Conservation (phyloP, 2,888 invertebrate species). For the Bombylius major region DNA sequence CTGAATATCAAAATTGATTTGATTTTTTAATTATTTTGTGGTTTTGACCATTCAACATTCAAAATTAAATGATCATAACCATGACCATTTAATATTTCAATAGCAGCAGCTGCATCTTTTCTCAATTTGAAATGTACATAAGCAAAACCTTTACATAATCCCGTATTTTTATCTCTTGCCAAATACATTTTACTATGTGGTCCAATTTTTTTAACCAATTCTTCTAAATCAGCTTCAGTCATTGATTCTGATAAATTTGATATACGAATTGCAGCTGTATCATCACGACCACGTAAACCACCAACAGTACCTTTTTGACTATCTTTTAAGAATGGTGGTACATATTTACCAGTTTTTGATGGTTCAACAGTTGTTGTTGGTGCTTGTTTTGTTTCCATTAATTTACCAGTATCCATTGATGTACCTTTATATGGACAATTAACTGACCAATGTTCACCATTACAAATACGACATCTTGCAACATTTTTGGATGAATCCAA, state of each 20-base stretch:
- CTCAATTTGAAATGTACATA: conserved; percentile 92
- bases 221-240: conserved; percentile 87
- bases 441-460: conserved; percentile 96
- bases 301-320: conserved; percentile 65
- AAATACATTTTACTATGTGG: conserved; percentile 86
- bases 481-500: conserved; percentile 67
- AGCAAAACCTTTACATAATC: conserved; percentile 91
- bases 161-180: conserved; percentile 84
- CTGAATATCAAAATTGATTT: background rate
- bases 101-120: conserved; percentile 86
- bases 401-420: conserved; percentile 53
- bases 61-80: conserved; percentile 97
- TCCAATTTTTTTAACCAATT: conserved; percentile 89
- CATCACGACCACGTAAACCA: conserved; percentile 55
- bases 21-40: conserved; percentile 39
- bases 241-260: conserved; percentile 96
- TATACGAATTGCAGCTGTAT: conserved; percentile 86
- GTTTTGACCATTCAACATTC: conserved; percentile 98
- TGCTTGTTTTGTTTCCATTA: conserved; percentile 43
- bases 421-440: conserved; percentile 97
- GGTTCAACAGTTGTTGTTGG: conserved; percentile 21
- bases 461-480: conserved; percentile 75
- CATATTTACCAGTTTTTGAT: conserved; percentile 48
- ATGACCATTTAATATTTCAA: conserved; percentile 76
- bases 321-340: conserved; percentile 81